Evolutionary conservation across 2,797 vertebrate species (phyloP).

Genomic region (Danio jaintianensis): DNA sequence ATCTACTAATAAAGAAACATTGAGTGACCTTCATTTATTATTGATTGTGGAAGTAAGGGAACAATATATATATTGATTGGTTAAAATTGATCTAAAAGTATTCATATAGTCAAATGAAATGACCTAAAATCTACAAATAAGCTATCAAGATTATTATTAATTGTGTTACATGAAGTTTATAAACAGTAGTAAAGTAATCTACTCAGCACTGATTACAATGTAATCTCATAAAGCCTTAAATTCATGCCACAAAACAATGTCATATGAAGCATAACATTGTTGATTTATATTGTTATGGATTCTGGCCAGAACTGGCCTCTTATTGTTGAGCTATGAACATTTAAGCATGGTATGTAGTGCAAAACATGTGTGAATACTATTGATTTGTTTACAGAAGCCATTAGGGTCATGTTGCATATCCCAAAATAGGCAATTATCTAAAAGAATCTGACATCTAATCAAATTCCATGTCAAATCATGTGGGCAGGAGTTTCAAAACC

Average conservation of each 20-base stretch:
- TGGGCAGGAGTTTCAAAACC: constrained; percentile 21
- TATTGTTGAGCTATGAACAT: background rate
- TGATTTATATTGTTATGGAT: background rate
- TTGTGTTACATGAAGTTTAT: too few species aligned
- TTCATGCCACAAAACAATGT: background rate
- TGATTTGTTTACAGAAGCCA: constrained; percentile 14
- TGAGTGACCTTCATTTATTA: too few species aligned
- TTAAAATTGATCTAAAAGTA: too few species aligned
- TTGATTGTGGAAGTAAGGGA: too few species aligned
- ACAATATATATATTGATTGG: too few species aligned
- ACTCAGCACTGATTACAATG: too few species aligned
- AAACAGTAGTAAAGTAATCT: too few species aligned
- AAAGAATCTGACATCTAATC: background rate
- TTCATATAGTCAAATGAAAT: too few species aligned
- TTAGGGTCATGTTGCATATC: constrained; percentile 17
- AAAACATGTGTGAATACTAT: constrained; percentile 1
- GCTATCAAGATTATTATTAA: too few species aligned
- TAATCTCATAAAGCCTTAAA: background rate
- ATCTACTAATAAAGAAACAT: too few species aligned
- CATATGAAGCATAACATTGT: background rate
- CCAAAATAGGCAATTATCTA: background rate
- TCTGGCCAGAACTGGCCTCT: background rate
- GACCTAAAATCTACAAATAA: too few species aligned
- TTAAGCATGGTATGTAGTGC: background rate
- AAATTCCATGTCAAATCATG: background rate